Conservation (phyloP, 2,113 vertebrate species). For the Plestiodon gilberti region DNA sequence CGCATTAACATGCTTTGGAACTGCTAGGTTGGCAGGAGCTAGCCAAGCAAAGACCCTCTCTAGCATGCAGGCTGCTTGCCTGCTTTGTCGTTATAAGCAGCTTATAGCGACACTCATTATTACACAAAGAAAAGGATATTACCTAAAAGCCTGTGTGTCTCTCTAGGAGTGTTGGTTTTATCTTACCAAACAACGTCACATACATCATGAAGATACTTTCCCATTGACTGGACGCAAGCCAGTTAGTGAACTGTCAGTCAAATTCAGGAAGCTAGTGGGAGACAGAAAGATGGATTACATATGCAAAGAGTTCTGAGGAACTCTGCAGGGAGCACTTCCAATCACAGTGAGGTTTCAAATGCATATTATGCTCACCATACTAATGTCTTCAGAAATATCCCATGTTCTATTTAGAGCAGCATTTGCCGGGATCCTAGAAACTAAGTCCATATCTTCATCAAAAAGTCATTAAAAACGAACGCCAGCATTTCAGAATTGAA, state of each 20-base stretch:
- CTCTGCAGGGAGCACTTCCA: constrained; percentile 5
- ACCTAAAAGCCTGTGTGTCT: neutral
- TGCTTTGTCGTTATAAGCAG: too few species aligned
- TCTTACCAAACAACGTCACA: accelerated
- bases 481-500: neutral
- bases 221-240: neutral
- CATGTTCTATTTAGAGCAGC: neutral
- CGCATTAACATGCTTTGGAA: too few species aligned
- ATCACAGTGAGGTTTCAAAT: neutral
- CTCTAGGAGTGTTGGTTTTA: neutral
- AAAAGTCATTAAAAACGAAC: constrained; percentile 3
- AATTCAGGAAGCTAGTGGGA: neutral
- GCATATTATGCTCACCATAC: neutral
- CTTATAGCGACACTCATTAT: too few species aligned
- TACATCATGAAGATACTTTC: constrained; percentile 18
- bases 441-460: neutral
- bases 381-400: neutral
- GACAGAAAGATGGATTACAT: neutral
- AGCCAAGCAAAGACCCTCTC: too few species aligned
- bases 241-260: accelerated
- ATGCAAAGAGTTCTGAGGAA: neutral
- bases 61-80: too few species aligned
- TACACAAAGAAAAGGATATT: neutral
- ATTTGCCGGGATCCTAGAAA: neutral
- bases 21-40: too few species aligned